Conservation (phyloP, 2,113 vertebrate species). For the Petaurus breviceps region DNA sequence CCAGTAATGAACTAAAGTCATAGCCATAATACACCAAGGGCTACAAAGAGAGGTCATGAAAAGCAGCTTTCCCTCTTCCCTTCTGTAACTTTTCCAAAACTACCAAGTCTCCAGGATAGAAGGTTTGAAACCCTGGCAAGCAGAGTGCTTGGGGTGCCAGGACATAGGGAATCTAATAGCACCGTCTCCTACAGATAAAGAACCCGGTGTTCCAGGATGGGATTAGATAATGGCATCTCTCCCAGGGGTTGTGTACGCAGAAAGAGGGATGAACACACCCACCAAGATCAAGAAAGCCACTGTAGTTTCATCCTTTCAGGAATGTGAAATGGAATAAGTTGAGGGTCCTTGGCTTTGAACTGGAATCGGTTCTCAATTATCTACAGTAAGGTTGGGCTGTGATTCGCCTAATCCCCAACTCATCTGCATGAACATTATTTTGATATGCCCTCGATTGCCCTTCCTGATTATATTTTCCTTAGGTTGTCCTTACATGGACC, state of each 20-base stretch:
- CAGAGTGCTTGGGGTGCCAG: neutral
- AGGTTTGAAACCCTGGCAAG: neutral
- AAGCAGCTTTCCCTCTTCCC: neutral
- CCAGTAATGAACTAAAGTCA: neutral
- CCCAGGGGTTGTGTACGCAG: neutral
- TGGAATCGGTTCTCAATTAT: neutral
- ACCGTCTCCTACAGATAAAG: neutral
- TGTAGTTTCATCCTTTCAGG: neutral
- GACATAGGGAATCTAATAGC: neutral
- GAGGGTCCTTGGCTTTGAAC: neutral
- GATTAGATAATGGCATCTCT: neutral
- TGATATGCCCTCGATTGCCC: neutral
- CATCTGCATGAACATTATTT: neutral
- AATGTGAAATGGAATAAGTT: constrained; percentile 1
- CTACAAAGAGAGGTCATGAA: neutral
- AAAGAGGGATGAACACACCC: neutral
- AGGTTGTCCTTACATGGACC: neutral
- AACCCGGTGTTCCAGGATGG: neutral
- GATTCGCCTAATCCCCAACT: neutral
- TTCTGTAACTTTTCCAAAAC: neutral
- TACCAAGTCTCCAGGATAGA: neutral
- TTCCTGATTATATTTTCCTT: neutral
- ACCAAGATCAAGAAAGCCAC: neutral
- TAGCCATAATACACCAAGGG: neutral
- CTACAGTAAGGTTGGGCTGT: neutral